Percentiles rank a stretch among this genome's conserved stretches.
Evolutionary conservation across 2,113 vertebrate genomes (phyloP).

Genomic region (Vidua chalybeata): DNA sequence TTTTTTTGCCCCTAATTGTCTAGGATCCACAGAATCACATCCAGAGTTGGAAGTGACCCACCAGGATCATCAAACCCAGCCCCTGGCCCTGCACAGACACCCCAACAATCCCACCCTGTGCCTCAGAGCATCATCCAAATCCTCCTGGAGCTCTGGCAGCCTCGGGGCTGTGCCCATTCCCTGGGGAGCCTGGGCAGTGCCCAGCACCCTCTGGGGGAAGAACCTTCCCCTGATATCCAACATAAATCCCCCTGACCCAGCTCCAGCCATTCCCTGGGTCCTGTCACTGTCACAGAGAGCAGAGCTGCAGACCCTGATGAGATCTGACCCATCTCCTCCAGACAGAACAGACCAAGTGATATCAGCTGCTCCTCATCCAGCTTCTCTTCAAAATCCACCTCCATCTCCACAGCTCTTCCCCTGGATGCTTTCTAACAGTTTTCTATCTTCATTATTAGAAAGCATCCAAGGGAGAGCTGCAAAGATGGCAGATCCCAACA

Average conservation of each 20-base stretch:
- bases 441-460: not conserved
- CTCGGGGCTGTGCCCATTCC: accelerated
- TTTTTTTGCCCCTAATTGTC: not conserved
- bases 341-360: not conserved
- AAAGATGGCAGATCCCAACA: not conserved
- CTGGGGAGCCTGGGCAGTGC: not conserved
- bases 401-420: not conserved
- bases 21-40: not conserved
- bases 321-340: not conserved
- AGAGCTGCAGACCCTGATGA: not conserved
- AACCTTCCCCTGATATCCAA: not conserved
- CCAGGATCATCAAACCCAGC: not conserved
- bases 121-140: accelerated
- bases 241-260: not conserved
- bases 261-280: accelerated
- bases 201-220: not conserved
- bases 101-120: not conserved
- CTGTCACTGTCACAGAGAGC: not conserved
- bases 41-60: not conserved
- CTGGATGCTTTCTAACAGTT: not conserved
- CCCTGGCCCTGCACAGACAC: not conserved
- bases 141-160: not conserved
- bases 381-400: not conserved
- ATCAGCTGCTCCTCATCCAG: not conserved
- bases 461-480: not conserved